Percentiles rank a stretch among this genome's conserved stretches.
Conservation (phyloP, 2,797 vertebrate genomes). For the Mormyrus proboscirostris region DNA sequence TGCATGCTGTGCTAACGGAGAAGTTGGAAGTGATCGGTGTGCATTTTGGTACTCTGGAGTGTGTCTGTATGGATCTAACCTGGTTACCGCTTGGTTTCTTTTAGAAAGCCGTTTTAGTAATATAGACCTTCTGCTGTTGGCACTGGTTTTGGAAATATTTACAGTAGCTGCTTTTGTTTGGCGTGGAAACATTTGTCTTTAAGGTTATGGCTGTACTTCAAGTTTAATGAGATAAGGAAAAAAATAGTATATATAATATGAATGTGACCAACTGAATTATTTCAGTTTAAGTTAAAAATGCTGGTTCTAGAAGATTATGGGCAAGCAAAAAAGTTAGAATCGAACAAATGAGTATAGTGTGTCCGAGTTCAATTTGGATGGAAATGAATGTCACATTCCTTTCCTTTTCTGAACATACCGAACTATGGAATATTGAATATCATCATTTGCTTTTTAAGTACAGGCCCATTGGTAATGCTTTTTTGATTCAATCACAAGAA, state of each 20-base stretch:
- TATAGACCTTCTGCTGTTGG: background rate
- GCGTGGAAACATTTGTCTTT: background rate
- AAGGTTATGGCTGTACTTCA: background rate
- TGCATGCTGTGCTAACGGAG: background rate
- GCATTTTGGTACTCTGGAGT: background rate
- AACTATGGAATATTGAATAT: background rate
- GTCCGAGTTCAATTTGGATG: background rate
- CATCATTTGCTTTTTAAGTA: background rate
- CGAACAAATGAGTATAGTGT: background rate
- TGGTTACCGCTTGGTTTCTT: background rate
- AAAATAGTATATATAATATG: background rate
- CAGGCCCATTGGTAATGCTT: background rate
- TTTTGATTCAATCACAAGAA: background rate
- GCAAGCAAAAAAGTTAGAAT: background rate
- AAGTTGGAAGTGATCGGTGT: background rate
- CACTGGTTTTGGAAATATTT: slow-evolving; percentile 10
- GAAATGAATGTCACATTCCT: background rate
- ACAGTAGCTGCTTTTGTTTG: background rate
- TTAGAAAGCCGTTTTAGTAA: background rate
- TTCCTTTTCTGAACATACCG: background rate
- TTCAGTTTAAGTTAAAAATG: background rate
- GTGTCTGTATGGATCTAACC: background rate
- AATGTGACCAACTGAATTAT: background rate
- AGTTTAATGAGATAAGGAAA: background rate
- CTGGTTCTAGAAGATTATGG: background rate